Percentiles rank a stretch among this genome's conserved stretches.
Evolutionary conservation across 2,797 vertebrate genomes (phyloP).

Genomic region (Hyperoplus immaculatus): DNA sequence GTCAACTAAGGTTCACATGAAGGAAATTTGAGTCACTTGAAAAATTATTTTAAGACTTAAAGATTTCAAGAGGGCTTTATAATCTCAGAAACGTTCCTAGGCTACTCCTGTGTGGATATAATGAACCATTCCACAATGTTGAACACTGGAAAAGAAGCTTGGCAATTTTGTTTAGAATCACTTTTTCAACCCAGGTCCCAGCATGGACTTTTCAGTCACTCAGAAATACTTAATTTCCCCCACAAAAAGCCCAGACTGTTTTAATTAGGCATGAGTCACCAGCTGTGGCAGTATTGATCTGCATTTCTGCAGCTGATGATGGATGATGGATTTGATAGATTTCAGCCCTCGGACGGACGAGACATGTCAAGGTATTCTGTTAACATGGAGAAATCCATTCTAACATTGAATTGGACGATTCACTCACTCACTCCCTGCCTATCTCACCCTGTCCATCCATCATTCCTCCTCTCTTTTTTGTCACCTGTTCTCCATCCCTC

Average conservation of each 20-base stretch:
- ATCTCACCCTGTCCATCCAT: slow-evolving; percentile 46
- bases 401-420: slow-evolving; percentile 41
- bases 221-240: slow-evolving; percentile 19
- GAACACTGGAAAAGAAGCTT: slow-evolving; percentile 7
- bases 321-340: slow-evolving; percentile 65
- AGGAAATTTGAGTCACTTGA: neutral
- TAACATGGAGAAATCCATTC: slow-evolving; percentile 61
- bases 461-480: slow-evolving; percentile 26
- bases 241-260: slow-evolving; percentile 19
- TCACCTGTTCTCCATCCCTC: neutral
- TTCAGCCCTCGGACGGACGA: slow-evolving; percentile 54
- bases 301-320: slow-evolving; percentile 62
- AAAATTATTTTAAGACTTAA: neutral
- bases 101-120: neutral
- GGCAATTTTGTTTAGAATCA: neutral
- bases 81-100: neutral
- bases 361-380: slow-evolving; percentile 67
- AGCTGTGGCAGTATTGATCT: slow-evolving; percentile 49
- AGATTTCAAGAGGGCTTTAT: neutral
- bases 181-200: neutral
- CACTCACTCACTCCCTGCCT: slow-evolving; percentile 20
- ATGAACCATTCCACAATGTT: neutral
- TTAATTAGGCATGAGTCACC: slow-evolving; percentile 40
- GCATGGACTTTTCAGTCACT: slow-evolving; percentile 17
- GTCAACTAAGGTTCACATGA: neutral